Conservation (phyloP, 2,888 invertebrate genomes). For the Sinodicranocentrus sp. region DNA sequence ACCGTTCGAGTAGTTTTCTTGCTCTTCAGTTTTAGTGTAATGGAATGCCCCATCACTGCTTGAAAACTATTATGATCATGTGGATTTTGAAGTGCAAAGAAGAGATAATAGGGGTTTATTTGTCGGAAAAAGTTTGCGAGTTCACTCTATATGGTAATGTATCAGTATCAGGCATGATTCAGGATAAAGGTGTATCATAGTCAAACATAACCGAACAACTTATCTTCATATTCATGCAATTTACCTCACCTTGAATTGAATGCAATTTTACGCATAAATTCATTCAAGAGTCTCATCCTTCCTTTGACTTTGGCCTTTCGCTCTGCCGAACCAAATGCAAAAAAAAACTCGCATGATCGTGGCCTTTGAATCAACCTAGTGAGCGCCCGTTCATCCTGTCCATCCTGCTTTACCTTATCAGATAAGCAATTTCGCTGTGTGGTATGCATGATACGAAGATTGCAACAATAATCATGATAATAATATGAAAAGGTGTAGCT, state of each 20-base stretch:
- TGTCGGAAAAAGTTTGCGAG: constrained; percentile 55
- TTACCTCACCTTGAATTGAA: constrained; percentile 58
- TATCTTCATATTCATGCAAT: constrained; percentile 50
- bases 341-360: neutral
- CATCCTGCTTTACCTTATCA: too few relatives aligned
- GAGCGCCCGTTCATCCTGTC: too few relatives aligned
- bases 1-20: too few relatives aligned
- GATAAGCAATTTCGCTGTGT: neutral
- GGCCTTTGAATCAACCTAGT: too few relatives aligned
- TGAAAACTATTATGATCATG: too few relatives aligned
- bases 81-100: too few relatives aligned
- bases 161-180: too few relatives aligned
- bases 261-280: constrained; percentile 60
- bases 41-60: too few relatives aligned
- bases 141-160: constrained; percentile 54
- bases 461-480: neutral
- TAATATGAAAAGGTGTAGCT: neutral
- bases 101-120: constrained; percentile 31
- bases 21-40: too few relatives aligned
- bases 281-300: constrained; percentile 30
- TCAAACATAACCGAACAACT: neutral
- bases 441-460: neutral
- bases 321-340: neutral
- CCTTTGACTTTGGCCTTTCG: constrained; percentile 26
- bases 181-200: too few relatives aligned